These are phyloP conservation scores for Hyperoplus lanceolatus DNA, from an alignment of 2,797 vertebrate genomes.

Conservation along the genomic window DNA sequence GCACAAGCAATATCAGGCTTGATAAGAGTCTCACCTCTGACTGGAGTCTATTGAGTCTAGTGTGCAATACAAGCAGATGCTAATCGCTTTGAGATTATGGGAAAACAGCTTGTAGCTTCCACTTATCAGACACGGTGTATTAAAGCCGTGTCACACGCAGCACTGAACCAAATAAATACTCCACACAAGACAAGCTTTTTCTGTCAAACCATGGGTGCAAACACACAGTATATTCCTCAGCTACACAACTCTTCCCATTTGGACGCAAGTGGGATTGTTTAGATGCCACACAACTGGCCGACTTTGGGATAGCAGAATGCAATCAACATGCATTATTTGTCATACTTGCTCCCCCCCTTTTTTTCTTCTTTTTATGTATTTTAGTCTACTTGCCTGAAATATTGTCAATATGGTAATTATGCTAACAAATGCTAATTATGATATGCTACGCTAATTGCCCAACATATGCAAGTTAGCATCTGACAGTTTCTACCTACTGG, in stretches of 20 bases:
- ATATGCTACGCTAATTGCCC: no score
- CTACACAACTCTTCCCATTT: background rate
- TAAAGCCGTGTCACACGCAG: background rate
- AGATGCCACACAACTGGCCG: background rate
- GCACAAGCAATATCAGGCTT: conserved; percentile 17
- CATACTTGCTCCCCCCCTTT: no score
- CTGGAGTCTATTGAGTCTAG: background rate
- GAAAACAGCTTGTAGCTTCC: conserved; percentile 10
- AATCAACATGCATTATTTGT: no score
- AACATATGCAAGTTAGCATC: no score
- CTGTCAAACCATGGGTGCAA: conserved; percentile 10
- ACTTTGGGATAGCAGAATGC: no score
- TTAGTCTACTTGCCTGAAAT: no score
- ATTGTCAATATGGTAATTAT: no score
- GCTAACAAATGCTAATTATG: no score
- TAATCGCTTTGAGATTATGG: conserved; percentile 25
- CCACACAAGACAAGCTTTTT: background rate
- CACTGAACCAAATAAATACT: background rate
- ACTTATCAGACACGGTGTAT: background rate
- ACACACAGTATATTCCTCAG: background rate
- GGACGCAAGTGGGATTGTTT: background rate
- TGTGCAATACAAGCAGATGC: conserved; percentile 7
- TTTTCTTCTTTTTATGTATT: no score
- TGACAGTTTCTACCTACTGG: no score
- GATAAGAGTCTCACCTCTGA: conserved; percentile 18